Percentiles rank a stretch among this genome's conserved stretches.
These are phyloP conservation scores for Poicephalus gulielmi DNA, from an alignment of 2,113 vertebrate genomes.

Conservation along the genomic window DNA sequence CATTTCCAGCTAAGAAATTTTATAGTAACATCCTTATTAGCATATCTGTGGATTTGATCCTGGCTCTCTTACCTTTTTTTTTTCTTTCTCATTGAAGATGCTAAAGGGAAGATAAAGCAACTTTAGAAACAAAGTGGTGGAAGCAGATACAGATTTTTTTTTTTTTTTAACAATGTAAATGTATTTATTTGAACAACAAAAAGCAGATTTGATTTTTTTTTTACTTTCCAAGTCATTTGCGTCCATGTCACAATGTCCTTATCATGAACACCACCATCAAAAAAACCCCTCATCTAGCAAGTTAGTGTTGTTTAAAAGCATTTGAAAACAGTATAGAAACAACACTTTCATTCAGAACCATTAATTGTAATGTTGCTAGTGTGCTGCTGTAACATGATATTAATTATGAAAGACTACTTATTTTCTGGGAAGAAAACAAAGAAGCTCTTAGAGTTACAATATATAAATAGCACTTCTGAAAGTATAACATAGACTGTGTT, in stretches of 20 bases:
- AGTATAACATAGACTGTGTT: background rate
- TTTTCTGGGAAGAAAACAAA: constrained; percentile 27
- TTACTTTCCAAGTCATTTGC: background rate
- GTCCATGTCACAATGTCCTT: background rate
- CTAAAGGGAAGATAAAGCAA: background rate
- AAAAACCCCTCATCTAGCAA: background rate
- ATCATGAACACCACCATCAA: background rate
- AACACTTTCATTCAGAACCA: background rate
- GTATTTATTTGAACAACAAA: background rate
- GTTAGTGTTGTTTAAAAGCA: background rate
- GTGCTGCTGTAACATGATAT: background rate
- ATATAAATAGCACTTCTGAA: constrained; percentile 21
- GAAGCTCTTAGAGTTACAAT: background rate
- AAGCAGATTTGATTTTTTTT: background rate
- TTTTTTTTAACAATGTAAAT: background rate
- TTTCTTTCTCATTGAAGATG: background rate
- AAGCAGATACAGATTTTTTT: background rate
- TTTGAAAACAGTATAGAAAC: background rate
- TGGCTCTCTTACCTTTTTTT: background rate
- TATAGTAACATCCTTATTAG: background rate
- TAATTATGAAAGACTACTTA: constrained; percentile 18
- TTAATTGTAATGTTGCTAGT: background rate
- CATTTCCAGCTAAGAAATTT: background rate
- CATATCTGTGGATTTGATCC: background rate
- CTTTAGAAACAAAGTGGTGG: background rate